These are phyloP conservation scores for Agelaius phoeniceus DNA, from an alignment of 2,113 vertebrate species.

Conservation along the genomic window DNA sequence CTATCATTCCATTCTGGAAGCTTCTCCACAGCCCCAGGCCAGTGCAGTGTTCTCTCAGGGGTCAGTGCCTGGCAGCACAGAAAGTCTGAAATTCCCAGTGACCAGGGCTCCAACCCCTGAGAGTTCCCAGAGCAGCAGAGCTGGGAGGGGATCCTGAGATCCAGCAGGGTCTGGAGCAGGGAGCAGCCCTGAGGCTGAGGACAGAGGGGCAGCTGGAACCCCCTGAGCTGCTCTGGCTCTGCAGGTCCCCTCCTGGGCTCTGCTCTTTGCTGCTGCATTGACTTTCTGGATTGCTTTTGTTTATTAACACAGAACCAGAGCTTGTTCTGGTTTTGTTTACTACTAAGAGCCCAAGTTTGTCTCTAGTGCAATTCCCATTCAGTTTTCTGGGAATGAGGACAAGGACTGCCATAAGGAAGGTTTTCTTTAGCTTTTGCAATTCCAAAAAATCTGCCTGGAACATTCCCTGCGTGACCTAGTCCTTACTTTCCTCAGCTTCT, in stretches of 20 bases:
- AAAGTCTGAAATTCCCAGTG: background rate
- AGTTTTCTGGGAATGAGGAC: background rate
- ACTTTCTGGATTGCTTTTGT: background rate
- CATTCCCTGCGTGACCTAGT: background rate
- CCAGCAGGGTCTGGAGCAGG: background rate
- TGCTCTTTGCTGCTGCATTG: background rate
- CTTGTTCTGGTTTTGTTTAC: background rate
- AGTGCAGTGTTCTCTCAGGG: background rate
- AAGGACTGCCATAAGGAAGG: background rate
- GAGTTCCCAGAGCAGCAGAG: background rate
- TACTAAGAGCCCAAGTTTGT: background rate
- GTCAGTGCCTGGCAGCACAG: background rate
- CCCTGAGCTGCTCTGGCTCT: background rate
- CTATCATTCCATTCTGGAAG: background rate
- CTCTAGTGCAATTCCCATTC: background rate
- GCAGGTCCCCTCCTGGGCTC: accelerated
- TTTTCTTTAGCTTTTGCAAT: background rate
- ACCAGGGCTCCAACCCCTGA: accelerated
- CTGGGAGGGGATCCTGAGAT: background rate
- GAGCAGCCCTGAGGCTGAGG: background rate
- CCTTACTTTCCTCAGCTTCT: background rate
- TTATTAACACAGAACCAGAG: background rate
- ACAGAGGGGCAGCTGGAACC: background rate
- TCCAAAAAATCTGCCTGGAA: background rate
- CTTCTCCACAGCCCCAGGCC: background rate